phyloP scores from a whole-genome alignment of 2,888 invertebrate genomes.

The Stegophylla sp. region DNA sequence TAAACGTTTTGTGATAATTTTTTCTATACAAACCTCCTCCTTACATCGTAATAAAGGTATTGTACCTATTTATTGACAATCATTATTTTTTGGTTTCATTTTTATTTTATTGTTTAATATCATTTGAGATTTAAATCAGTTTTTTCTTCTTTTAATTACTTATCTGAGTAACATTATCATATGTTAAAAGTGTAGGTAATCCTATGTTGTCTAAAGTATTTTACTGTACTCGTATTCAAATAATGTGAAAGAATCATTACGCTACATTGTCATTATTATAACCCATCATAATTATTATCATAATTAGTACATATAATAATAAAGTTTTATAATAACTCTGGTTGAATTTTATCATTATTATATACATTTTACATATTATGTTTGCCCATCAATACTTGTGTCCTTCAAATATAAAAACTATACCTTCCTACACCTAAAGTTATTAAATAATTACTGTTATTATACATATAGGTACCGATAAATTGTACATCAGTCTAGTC shows the following conservation, averaged over 20 bases:
- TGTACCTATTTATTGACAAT: slow-evolving; percentile 34
- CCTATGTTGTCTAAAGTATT: neutral
- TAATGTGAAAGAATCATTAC: neutral
- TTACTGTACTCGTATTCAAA: neutral
- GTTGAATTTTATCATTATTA: slow-evolving; percentile 3
- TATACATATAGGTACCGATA: neutral
- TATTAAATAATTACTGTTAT: slow-evolving; percentile 23
- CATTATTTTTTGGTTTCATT: slow-evolving; percentile 27
- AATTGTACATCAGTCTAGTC: slow-evolving; percentile 3
- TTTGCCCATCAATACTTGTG: neutral
- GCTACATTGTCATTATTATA: slow-evolving; percentile 1
- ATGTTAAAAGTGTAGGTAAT: neutral
- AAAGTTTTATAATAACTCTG: too few species aligned
- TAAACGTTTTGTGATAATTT: slow-evolving; percentile 49
- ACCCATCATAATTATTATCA: neutral
- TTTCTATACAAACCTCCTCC: slow-evolving; percentile 18
- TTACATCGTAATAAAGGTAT: neutral
- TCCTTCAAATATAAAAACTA: slow-evolving; percentile 9
- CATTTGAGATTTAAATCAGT: slow-evolving; percentile 1
- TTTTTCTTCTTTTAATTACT: too few species aligned
- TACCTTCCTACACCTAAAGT: neutral
- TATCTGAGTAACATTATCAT: neutral
- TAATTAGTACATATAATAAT: too few species aligned
- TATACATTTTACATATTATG: neutral
- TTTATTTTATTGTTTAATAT: neutral